Percentiles rank a stretch among this genome's conserved stretches.
These are phyloP conservation scores for Grallaria varia DNA, from an alignment of 2,113 vertebrate genomes.

Conservation along the genomic window DNA sequence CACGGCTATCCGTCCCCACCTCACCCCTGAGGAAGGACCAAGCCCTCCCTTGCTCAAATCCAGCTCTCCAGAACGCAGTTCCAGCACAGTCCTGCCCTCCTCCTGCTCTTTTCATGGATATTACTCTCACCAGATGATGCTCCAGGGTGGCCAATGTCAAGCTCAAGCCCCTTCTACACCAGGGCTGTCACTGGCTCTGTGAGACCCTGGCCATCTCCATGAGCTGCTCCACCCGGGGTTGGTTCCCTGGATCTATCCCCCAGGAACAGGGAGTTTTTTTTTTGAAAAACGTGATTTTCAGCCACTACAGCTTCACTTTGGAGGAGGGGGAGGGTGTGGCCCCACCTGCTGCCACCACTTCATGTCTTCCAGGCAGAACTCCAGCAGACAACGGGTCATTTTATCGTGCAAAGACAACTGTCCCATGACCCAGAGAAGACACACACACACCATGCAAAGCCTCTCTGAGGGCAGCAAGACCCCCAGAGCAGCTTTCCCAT, in stretches of 20 bases:
- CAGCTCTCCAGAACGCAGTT: not conserved
- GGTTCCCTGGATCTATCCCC: not conserved
- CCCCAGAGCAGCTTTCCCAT: not conserved
- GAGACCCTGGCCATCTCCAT: not conserved
- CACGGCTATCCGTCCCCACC: not conserved
- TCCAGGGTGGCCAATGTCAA: not conserved
- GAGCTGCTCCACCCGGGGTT: not conserved
- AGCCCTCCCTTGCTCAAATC: not conserved
- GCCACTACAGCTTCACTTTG: not conserved
- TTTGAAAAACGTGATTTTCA: not conserved
- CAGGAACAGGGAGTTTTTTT: not conserved
- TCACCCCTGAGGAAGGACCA: not conserved
- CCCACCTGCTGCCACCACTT: rapidly evolving
- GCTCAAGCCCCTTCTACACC: not conserved
- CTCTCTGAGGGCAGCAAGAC: not conserved
- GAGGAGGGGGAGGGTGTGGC: not conserved
- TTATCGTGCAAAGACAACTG: rapidly evolving
- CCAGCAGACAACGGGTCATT: too few species aligned
- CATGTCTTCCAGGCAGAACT: not conserved
- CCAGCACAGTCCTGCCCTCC: not conserved
- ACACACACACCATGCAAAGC: not conserved
- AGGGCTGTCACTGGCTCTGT: not conserved
- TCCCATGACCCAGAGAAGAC: not conserved
- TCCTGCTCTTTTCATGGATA: not conserved
- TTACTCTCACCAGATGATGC: not conserved